Conservation (phyloP, 2,797 vertebrate genomes). For the Peromyscus melanophrys region DNA sequence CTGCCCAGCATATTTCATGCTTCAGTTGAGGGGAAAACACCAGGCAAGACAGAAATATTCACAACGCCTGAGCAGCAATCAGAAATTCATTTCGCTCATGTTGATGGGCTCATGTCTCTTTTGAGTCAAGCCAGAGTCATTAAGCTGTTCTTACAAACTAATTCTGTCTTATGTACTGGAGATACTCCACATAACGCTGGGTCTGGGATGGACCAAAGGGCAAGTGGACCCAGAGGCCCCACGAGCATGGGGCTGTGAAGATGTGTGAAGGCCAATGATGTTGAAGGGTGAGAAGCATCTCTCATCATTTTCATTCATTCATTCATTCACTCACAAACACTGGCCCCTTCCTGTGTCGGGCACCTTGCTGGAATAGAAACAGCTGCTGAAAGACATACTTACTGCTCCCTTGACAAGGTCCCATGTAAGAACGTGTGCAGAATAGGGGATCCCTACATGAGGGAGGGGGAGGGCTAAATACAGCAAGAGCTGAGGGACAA, state of each 20-base stretch:
- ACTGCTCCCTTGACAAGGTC: not conserved
- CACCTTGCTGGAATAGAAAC: not conserved
- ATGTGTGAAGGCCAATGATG: rapidly evolving
- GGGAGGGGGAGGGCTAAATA: rapidly evolving
- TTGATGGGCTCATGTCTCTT: conserved; percentile 65
- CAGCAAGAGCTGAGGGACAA: not conserved
- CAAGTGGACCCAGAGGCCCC: not conserved
- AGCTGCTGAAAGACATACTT: not conserved
- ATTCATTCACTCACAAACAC: not conserved
- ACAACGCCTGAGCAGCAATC: conserved; percentile 28
- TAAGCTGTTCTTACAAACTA: conserved; percentile 60
- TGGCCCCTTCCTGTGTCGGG: not conserved
- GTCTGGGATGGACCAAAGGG: not conserved
- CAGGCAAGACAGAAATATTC: conserved; percentile 60
- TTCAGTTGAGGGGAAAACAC: conserved; percentile 47
- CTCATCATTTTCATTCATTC: not conserved
- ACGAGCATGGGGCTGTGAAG: rapidly evolving
- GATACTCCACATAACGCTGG: conserved; percentile 4
- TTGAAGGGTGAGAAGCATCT: not conserved
- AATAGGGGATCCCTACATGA: not conserved
- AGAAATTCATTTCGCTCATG: conserved; percentile 76
- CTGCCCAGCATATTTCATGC: not conserved
- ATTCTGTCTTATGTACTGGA: not conserved
- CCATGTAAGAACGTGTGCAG: too few relatives aligned
- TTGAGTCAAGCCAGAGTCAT: conserved; percentile 69